Conservation (phyloP, 2,888 invertebrate species). For the Sphaeridia pumilis region DNA sequence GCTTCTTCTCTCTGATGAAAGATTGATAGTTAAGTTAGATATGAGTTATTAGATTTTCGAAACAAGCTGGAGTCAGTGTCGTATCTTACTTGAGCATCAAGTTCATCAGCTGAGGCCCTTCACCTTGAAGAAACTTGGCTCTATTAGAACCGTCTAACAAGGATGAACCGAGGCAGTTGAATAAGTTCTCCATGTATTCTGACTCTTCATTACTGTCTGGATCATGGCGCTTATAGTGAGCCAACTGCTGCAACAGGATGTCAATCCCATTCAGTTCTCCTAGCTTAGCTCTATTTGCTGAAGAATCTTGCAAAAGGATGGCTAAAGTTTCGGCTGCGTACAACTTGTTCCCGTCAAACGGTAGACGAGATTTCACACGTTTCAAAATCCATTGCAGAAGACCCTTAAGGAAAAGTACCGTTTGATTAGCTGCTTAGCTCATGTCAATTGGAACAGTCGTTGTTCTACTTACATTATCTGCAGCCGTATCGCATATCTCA, state of each 20-base stretch:
- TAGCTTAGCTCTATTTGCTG: constrained; percentile 63
- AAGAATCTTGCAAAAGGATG: constrained; percentile 82
- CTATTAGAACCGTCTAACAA: constrained; percentile 79
- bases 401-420: constrained; percentile 57
- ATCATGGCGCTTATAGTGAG: constrained; percentile 90
- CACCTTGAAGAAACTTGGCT: constrained; percentile 84
- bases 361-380: constrained; percentile 72
- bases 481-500: constrained; percentile 69
- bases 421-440: not conserved
- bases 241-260: constrained; percentile 83
- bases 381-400: constrained; percentile 84
- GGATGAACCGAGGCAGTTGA: constrained; percentile 88
- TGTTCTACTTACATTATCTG: constrained; percentile 44
- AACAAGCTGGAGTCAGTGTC: not conserved
- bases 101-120: constrained; percentile 98
- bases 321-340: constrained; percentile 94
- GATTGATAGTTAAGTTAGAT: not conserved
- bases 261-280: constrained; percentile 96
- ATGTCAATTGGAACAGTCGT: not conserved
- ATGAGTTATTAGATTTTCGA: not conserved
- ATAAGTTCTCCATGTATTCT: constrained; percentile 98
- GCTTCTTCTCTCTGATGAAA: constrained; percentile 71
- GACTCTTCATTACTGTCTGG: constrained; percentile 83
- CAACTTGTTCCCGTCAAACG: constrained; percentile 88
- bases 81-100: constrained; percentile 71